Conservation (phyloP, 2,797 vertebrate genomes). For the Sylvilagus floridanus region DNA sequence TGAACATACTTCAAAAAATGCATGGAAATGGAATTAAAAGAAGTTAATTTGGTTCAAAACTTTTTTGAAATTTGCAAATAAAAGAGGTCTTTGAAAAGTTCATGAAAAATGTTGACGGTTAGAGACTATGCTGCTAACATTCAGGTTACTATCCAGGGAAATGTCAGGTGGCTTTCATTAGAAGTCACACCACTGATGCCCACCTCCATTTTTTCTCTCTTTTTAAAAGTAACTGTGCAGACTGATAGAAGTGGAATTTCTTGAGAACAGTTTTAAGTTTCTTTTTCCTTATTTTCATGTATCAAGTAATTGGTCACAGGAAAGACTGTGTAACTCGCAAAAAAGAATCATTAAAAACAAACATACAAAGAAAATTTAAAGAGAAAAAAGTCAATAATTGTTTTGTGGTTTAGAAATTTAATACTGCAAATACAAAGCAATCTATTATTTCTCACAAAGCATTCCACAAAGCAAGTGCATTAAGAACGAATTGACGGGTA, state of each 20-base stretch:
- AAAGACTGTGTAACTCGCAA: background rate
- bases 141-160: background rate
- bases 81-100: too few species aligned
- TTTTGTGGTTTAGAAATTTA: slow-evolving; percentile 57
- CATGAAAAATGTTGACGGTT: too few species aligned
- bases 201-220: background rate
- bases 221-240: background rate
- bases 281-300: background rate
- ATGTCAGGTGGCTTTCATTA: background rate
- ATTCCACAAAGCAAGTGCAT: slow-evolving; percentile 37
- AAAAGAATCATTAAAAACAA: slow-evolving; percentile 49
- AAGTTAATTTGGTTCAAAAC: too few species aligned
- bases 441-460: slow-evolving; percentile 53
- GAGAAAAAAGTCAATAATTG: background rate
- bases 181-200: background rate
- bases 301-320: background rate
- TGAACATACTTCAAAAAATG: too few species aligned
- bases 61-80: too few species aligned
- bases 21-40: too few species aligned
- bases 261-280: slow-evolving; percentile 39
- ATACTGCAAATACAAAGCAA: slow-evolving; percentile 10
- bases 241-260: background rate
- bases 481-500: background rate
- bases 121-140: too few species aligned
- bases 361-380: background rate